These are phyloP conservation scores for Cyphomyrus discorhynchus DNA, from an alignment of 2,113 vertebrate species.

Conservation along the genomic window DNA sequence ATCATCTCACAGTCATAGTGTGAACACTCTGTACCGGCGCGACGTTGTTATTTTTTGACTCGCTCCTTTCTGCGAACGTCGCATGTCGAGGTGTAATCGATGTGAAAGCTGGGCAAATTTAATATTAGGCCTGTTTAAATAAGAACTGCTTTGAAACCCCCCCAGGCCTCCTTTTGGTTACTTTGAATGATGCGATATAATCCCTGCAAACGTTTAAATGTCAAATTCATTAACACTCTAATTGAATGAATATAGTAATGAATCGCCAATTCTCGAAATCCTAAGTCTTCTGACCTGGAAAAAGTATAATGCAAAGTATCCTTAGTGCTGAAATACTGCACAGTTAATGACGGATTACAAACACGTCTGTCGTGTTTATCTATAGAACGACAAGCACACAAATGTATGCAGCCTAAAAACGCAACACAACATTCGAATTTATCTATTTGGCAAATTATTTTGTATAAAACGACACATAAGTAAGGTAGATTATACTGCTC, in stretches of 20 bases:
- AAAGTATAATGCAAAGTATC: not conserved
- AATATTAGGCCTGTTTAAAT: not conserved
- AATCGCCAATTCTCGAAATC: not conserved
- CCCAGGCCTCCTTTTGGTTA: not conserved
- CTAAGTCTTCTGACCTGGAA: not conserved
- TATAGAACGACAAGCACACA: not conserved
- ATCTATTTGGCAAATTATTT: not conserved
- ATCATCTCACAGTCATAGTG: not conserved
- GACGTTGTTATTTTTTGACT: not conserved
- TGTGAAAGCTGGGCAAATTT: not conserved
- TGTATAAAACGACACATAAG: not conserved
- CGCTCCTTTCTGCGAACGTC: not conserved
- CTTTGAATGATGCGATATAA: not conserved
- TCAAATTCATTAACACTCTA: not conserved
- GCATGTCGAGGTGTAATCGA: not conserved
- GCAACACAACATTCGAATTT: not conserved
- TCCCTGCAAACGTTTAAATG: not conserved
- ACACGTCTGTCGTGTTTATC: not conserved
- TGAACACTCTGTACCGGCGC: not conserved
- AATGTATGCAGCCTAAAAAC: not conserved
- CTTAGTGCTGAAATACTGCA: not conserved
- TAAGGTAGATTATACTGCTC: not conserved
- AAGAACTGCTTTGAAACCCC: not conserved
- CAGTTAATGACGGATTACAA: not conserved
- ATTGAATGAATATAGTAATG: not conserved